A percentile compares a stretch with the other conserved stretches of the same genome.
phyloP scores from a whole-genome alignment of 35 echinoderm and acorn worm genomes.

The Ptychodera flava region DNA sequence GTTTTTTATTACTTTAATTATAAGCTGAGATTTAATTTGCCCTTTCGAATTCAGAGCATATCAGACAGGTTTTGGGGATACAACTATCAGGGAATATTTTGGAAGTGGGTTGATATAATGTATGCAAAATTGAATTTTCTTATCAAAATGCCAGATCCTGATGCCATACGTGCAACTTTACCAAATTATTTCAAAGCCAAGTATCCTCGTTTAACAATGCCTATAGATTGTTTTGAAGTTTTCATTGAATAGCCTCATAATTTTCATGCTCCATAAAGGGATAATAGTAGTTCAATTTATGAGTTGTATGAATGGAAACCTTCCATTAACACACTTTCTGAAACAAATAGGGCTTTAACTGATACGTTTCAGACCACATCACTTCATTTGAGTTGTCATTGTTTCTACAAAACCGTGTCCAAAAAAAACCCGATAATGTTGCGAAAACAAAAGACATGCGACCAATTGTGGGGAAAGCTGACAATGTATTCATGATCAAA shows the following conservation, averaged over 20 bases:
- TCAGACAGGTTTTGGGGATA: slow-evolving; percentile 10
- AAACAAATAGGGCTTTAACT: too few species aligned
- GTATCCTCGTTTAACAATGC: slow-evolving; percentile 26
- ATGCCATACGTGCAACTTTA: slow-evolving; percentile 13
- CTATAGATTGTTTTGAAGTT: slow-evolving; percentile 40
- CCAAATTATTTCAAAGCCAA: slow-evolving; percentile 30
- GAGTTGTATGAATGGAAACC: too few species aligned
- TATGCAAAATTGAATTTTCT: slow-evolving; percentile 35
- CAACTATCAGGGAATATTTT: slow-evolving; percentile 20
- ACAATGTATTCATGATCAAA: too few species aligned
- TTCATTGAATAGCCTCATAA: slow-evolving; percentile 20
- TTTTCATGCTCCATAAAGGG: slow-evolving; percentile 24
- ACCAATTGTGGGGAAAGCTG: too few species aligned
- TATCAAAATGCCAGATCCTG: slow-evolving; percentile 19
- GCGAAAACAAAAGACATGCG: too few species aligned
- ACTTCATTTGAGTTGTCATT: too few species aligned
- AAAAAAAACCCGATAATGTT: too few species aligned
- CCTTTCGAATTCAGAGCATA: slow-evolving; percentile 13
- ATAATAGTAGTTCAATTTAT: too few species aligned
- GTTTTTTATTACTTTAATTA: slow-evolving; percentile 24
- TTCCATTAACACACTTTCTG: too few species aligned
- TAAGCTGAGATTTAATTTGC: slow-evolving; percentile 12
- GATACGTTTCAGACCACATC: too few species aligned
- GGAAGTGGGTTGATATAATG: slow-evolving; percentile 37
- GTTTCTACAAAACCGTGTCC: too few species aligned